Conservation (phyloP, 1,140 invertebrate genomes). For the Papilio helenus region DNA sequence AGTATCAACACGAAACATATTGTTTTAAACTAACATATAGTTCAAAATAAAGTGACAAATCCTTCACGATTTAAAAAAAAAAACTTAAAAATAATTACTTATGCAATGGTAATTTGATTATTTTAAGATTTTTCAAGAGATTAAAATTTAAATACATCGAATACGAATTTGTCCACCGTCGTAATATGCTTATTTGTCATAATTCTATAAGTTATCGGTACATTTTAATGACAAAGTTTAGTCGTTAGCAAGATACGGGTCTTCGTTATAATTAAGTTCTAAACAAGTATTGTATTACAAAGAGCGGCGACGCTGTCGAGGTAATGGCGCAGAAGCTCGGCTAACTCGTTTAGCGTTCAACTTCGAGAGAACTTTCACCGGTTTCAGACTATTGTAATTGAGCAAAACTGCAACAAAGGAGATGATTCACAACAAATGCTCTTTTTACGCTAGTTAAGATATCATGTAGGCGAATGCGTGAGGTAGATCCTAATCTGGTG, state of each 20-base stretch:
- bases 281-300: slow-evolving; percentile 22
- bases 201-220: neutral
- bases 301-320: neutral
- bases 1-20: too few species aligned
- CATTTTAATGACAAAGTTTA: slow-evolving; percentile 2
- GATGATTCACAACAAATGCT: slow-evolving; percentile 28
- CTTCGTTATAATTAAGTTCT: slow-evolving; percentile 19
- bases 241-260: neutral
- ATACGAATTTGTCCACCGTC: too few species aligned
- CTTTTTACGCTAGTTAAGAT: slow-evolving; percentile 38
- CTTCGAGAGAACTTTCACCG: slow-evolving; percentile 21
- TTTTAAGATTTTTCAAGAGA: too few species aligned
- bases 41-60: neutral
- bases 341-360: slow-evolving; percentile 27
- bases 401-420: slow-evolving; percentile 8
- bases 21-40: too few species aligned
- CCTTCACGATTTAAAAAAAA: neutral
- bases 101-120: too few species aligned
- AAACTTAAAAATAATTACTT: neutral
- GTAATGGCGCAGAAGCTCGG: slow-evolving; percentile 22
- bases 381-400: slow-evolving; percentile 11
- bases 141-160: too few species aligned
- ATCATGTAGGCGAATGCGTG: slow-evolving; percentile 30
- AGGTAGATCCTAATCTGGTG: slow-evolving; percentile 30
- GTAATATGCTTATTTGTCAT: neutral